Evolutionary conservation across 2,888 invertebrate genomes (phyloP).

Genomic region (Syrphus vitripennis): DNA sequence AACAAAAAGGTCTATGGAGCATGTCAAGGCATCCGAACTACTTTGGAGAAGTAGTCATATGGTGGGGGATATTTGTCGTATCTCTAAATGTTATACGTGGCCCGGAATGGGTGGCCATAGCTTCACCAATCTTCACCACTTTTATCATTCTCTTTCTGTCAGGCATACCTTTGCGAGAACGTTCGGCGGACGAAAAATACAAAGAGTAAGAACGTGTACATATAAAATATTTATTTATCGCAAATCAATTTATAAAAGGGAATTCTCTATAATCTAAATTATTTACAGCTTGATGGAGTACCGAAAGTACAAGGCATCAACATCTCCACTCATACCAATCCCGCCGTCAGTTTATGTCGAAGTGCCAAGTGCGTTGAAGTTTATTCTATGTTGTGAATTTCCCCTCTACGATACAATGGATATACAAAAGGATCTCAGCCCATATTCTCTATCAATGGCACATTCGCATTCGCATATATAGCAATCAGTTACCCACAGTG

Average conservation of each 20-base stretch:
- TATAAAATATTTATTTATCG: conserved; percentile 1
- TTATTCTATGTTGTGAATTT: conserved; percentile 92
- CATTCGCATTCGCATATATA: conserved; percentile 81
- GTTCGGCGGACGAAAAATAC: conserved; percentile 93
- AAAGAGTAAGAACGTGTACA: conserved; percentile 85
- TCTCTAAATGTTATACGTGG: conserved; percentile 93
- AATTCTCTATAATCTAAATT: conserved; percentile 36
- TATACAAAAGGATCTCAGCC: conserved; percentile 81
- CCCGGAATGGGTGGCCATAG: conserved; percentile 91
- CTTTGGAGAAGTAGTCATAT: conserved; percentile 95
- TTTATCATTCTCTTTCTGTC: conserved; percentile 94
- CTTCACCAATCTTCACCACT: conserved; percentile 93
- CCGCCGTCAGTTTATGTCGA: conserved; percentile 94
- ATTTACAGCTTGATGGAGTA: conserved; percentile 89
- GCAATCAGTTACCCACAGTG: conserved; percentile 80
- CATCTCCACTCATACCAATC: conserved; percentile 94
- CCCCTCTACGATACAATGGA: conserved; percentile 91
- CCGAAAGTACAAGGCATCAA: conserved; percentile 92
- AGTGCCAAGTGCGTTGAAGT: conserved; percentile 91
- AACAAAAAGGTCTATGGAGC: conserved; percentile 90
- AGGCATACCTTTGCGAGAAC: conserved; percentile 93
- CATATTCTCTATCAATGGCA: conserved; percentile 80
- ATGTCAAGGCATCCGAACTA: conserved; percentile 96
- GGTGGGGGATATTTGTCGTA: conserved; percentile 97
- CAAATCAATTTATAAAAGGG: conserved; percentile 42